Conservation (phyloP, 1,140 invertebrate species). For the Cylas formicarius region DNA sequence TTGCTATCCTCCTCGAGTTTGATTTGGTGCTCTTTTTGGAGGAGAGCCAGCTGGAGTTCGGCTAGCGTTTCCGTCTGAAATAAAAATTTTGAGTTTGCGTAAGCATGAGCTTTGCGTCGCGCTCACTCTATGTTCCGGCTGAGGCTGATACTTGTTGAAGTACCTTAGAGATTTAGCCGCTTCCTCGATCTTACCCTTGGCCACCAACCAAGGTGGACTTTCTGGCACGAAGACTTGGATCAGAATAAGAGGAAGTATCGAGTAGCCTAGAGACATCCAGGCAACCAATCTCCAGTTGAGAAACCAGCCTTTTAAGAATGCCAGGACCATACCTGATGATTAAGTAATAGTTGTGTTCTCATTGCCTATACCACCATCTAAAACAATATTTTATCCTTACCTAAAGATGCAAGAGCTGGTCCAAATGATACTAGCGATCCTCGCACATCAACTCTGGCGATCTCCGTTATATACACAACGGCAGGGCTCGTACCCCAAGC, state of each 20-base stretch:
- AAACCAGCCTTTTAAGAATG: constrained; percentile 53
- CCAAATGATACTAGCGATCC: constrained; percentile 43
- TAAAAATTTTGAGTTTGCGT: not conserved
- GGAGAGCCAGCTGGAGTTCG: constrained; percentile 38
- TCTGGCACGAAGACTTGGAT: constrained; percentile 55
- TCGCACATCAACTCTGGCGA: constrained; percentile 50
- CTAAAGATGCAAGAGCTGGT: constrained; percentile 28
- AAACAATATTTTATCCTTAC: constrained; percentile 44
- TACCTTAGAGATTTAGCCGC: constrained; percentile 49
- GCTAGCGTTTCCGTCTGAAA: constrained; percentile 28
- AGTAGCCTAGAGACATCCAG: constrained; percentile 48
- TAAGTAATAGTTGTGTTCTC: no score
- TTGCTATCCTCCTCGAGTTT: constrained; percentile 34
- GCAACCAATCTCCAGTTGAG: constrained; percentile 53
- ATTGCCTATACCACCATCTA: no score
- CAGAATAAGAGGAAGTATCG: constrained; percentile 48
- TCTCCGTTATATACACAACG: constrained; percentile 56
- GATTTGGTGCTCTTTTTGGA: constrained; percentile 43
- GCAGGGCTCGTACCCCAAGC: constrained; percentile 52
- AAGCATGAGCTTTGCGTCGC: not conserved
- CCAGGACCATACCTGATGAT: constrained; percentile 50
- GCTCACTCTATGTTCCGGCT: constrained; percentile 35
- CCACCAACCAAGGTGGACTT: constrained; percentile 58
- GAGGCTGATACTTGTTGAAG: constrained; percentile 40
- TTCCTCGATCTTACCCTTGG: constrained; percentile 48